Evolutionary conservation across 2,888 invertebrate genomes (phyloP).

Genomic region (Drosophila ezoana): DNA sequence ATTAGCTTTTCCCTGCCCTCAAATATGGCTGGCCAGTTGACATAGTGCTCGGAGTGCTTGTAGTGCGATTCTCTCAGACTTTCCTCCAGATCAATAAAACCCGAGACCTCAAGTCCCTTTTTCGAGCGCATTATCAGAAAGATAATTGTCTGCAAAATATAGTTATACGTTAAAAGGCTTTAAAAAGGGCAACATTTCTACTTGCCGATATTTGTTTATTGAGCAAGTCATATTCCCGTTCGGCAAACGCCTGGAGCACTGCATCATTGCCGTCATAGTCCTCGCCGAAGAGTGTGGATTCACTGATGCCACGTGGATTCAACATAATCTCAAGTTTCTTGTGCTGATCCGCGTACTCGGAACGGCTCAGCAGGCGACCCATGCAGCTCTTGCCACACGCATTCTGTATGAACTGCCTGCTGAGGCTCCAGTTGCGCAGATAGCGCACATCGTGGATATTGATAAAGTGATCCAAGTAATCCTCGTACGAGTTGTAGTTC

Average conservation of each 20-base stretch:
- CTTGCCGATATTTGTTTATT: conserved; percentile 50
- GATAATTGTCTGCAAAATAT: conserved; percentile 46
- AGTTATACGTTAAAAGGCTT: background rate
- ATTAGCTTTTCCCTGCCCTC: conserved; percentile 36
- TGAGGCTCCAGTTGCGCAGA: conserved; percentile 26
- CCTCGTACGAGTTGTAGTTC: conserved; percentile 39
- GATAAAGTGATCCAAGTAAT: conserved; percentile 58
- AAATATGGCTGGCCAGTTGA: conserved; percentile 58
- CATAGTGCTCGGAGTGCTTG: conserved; percentile 5
- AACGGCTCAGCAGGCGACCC: conserved; percentile 41
- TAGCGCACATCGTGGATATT: conserved; percentile 42
- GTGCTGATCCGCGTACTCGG: conserved; percentile 35
- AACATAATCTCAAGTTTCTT: conserved; percentile 9
- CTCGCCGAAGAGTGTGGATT: conserved; percentile 27
- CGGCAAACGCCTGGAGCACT: conserved; percentile 50
- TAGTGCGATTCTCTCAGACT: conserved; percentile 34
- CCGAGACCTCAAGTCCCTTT: conserved; percentile 51
- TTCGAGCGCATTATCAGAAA: conserved; percentile 54
- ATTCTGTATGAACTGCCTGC: conserved; percentile 37
- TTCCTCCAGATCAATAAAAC: conserved; percentile 61
- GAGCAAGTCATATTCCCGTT: conserved; percentile 39
- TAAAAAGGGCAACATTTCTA: background rate
- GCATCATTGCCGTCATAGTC: conserved; percentile 31
- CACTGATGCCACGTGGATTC: conserved; percentile 16
- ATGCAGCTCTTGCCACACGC: conserved; percentile 41